A percentile compares a stretch with the other conserved stretches of the same genome.
Evolutionary conservation across 1,140 invertebrate genomes (phyloP).

Genomic region (Helicoverpa zea): DNA sequence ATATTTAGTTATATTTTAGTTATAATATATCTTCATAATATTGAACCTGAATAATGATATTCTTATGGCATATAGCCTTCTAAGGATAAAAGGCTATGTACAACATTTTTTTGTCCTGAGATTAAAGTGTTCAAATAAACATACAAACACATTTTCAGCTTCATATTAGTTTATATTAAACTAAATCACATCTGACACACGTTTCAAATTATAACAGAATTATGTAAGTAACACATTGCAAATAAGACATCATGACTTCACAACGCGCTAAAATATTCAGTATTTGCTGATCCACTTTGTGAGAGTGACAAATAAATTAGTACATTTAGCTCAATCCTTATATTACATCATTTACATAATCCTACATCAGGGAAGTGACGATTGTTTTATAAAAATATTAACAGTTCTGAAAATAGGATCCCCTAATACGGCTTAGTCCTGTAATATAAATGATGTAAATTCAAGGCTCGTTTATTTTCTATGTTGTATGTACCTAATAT

Average conservation of each 20-base stretch:
- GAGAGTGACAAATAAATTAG: neutral
- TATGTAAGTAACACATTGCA: neutral
- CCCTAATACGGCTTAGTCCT: neutral
- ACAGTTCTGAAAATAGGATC: neutral
- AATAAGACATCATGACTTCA: neutral
- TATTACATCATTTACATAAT: neutral
- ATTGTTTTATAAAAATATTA: neutral
- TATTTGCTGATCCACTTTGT: neutral
- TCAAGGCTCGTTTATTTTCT: neutral
- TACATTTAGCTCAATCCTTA: constrained; percentile 9
- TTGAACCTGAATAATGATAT: no score
- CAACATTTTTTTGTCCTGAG: no score
- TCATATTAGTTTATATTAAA: no score
- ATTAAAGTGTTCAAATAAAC: no score
- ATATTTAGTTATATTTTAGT: no score
- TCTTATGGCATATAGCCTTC: no score
- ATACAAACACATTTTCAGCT: no score
- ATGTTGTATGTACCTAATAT: no score
- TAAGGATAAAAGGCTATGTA: no score
- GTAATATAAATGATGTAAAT: neutral
- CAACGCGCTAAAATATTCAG: neutral
- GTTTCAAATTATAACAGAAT: no score
- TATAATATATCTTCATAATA: no score
- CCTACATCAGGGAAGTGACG: neutral
- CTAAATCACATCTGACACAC: no score